A percentile compares a stretch with the other conserved stretches of the same genome.
Evolutionary conservation across 2,888 invertebrate species (phyloP).

Genomic region (Epirrhoe tristata): DNA sequence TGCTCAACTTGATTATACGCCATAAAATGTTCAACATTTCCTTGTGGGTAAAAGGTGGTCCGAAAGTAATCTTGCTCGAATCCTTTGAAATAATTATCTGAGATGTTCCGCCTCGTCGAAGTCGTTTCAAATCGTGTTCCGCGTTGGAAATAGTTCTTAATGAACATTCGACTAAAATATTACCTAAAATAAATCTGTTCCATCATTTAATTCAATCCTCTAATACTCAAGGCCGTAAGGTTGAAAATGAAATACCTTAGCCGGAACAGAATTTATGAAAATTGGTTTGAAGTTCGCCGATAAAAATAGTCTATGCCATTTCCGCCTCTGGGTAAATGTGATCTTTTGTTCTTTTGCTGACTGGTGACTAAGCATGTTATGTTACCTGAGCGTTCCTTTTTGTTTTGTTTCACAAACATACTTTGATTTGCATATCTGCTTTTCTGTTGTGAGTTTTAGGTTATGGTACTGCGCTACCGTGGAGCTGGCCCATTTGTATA

Average conservation of each 20-base stretch:
- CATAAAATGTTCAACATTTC: conserved; percentile 12
- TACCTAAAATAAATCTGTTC: conserved; percentile 43
- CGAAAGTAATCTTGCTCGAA: conserved; percentile 20
- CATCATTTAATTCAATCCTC: conserved; percentile 34
- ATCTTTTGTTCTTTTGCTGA: conserved; percentile 70
- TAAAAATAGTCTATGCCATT: conserved; percentile 79
- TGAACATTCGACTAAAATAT: conserved; percentile 56
- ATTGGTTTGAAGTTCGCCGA: conserved; percentile 57
- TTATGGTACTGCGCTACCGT: conserved; percentile 3
- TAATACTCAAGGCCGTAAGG: conserved; percentile 55
- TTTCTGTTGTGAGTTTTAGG: conserved; percentile 8
- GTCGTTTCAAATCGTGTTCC: conserved; percentile 60
- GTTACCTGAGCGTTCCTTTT: conserved; percentile 44
- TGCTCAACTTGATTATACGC: neutral
- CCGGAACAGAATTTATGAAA: conserved; percentile 54
- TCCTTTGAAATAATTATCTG: conserved; percentile 59
- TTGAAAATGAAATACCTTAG: conserved; percentile 58
- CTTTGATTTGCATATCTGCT: conserved; percentile 22
- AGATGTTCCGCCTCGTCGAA: conserved; percentile 60
- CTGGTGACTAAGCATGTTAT: conserved; percentile 58
- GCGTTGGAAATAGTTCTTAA: conserved; percentile 70
- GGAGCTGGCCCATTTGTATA: conserved; percentile 26
- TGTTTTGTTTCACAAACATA: conserved; percentile 38
- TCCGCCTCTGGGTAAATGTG: conserved; percentile 76
- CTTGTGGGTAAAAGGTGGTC: conserved; percentile 7